phyloP scores from a whole-genome alignment of 2,113 vertebrate species.

The Labrus mixtus region DNA sequence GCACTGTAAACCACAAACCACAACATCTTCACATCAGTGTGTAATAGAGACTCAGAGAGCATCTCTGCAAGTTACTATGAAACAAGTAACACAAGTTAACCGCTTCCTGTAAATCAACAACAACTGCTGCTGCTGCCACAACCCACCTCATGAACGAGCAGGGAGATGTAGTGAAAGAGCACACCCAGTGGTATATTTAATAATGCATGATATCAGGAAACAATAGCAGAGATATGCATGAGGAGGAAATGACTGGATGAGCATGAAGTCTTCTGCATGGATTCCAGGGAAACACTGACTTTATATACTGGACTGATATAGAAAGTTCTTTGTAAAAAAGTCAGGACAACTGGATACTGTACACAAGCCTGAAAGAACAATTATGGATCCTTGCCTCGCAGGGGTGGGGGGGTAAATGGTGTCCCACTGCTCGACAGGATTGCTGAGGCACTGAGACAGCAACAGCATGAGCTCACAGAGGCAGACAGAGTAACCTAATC shows the following conservation, averaged over 20 bases:
- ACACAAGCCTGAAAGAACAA: slow-evolving; percentile 16
- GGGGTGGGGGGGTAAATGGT: slow-evolving; percentile 32
- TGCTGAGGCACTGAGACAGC: slow-evolving; percentile 68
- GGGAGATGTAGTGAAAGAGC: slow-evolving; percentile 38
- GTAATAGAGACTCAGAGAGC: slow-evolving; percentile 43
- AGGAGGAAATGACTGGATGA: background rate
- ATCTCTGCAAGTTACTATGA: slow-evolving; percentile 48
- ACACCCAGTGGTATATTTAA: slow-evolving; percentile 48
- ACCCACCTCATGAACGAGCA: slow-evolving; percentile 10
- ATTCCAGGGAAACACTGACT: background rate
- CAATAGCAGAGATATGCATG: background rate
- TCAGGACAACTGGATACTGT: slow-evolving; percentile 24
- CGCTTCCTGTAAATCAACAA: slow-evolving; percentile 77
- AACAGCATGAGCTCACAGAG: slow-evolving; percentile 78
- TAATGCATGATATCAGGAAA: slow-evolving; percentile 11
- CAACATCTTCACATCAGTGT: slow-evolving; percentile 40
- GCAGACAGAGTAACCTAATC: slow-evolving; percentile 82
- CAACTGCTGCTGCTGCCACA: slow-evolving; percentile 61
- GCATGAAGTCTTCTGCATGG: background rate
- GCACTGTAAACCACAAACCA: slow-evolving; percentile 40
- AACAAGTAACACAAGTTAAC: slow-evolving; percentile 57
- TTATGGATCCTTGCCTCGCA: slow-evolving; percentile 27
- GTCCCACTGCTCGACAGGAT: slow-evolving; percentile 40
- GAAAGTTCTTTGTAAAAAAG: slow-evolving; percentile 1
- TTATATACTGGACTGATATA: background rate